Evolutionary conservation across 2,113 vertebrate species (phyloP).

Genomic region (Misgurnus mizolepis): DNA sequence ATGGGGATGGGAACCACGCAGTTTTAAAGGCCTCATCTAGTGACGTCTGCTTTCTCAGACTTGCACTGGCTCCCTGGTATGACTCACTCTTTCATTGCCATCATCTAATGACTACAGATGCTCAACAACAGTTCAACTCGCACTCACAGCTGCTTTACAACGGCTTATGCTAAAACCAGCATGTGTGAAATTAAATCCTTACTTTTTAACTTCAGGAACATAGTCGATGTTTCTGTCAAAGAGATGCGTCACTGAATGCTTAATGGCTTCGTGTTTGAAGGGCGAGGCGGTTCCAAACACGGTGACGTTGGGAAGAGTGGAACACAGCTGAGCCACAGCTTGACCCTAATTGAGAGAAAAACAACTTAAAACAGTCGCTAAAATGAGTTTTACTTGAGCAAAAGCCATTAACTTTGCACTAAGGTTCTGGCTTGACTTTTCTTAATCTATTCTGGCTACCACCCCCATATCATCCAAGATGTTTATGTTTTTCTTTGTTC

Average conservation of each 20-base stretch:
- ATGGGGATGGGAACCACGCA: conserved; percentile 70
- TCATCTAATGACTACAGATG: conserved; percentile 9
- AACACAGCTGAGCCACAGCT: conserved; percentile 95
- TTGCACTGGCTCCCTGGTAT: conserved; percentile 52
- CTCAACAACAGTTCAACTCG: background rate
- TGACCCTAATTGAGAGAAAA: conserved; percentile 79
- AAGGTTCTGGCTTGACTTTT: no score
- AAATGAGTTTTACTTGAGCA: no score
- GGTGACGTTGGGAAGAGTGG: conserved; percentile 88
- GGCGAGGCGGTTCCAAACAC: conserved; percentile 94
- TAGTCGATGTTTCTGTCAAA: conserved; percentile 95
- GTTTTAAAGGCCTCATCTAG: conserved; percentile 66
- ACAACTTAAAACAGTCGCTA: background rate
- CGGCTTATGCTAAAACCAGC: no score
- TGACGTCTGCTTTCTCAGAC: conserved; percentile 67
- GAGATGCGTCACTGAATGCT: conserved; percentile 91
- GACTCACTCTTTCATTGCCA: conserved; percentile 51
- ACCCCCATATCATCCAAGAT: no score
- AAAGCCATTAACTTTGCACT: no score
- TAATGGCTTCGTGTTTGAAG: conserved; percentile 96
- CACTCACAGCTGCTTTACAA: background rate
- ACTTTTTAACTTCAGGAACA: conserved; percentile 97
- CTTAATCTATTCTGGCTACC: no score
- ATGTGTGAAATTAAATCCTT: conserved; percentile 58
- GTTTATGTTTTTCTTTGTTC: no score